Conservation (phyloP, 2,113 vertebrate species). For the Pongo abelii region DNA sequence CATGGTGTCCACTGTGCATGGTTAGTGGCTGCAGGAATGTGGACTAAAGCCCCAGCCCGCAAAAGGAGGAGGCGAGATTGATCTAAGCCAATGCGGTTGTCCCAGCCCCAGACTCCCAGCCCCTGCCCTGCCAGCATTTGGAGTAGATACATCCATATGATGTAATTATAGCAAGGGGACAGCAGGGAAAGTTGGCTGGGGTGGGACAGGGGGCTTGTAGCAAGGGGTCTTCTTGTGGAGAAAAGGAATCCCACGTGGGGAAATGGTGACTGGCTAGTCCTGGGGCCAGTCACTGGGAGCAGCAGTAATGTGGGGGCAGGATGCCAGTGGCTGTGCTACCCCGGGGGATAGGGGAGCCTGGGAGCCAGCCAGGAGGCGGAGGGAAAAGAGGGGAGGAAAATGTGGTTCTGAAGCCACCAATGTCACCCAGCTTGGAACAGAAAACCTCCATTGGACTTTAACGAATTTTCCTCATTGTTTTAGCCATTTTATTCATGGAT, state of each 20-base stretch:
- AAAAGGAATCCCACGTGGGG: neutral
- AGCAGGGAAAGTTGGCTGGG: neutral
- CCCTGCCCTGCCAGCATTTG: neutral
- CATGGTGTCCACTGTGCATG: accelerated
- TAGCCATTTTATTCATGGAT: neutral
- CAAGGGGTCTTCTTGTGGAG: neutral
- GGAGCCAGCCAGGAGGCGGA: neutral
- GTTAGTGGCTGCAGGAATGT: neutral
- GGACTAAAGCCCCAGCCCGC: neutral
- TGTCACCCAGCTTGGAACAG: neutral
- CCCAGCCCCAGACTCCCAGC: neutral
- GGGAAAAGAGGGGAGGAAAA: neutral
- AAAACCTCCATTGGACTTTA: neutral
- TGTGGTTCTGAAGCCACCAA: neutral
- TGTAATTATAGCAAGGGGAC: neutral
- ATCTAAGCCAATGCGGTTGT: no score
- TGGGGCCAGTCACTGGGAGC: neutral
- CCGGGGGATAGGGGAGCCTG: no score
- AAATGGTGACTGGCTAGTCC: neutral
- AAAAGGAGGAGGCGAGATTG: no score
- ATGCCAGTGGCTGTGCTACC: accelerated
- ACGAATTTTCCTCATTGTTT: neutral
- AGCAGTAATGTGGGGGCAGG: neutral
- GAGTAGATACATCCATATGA: neutral
- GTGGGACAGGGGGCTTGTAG: neutral